Conservation (phyloP, 2,888 invertebrate species). For the Eupithecia tripunctaria region DNA sequence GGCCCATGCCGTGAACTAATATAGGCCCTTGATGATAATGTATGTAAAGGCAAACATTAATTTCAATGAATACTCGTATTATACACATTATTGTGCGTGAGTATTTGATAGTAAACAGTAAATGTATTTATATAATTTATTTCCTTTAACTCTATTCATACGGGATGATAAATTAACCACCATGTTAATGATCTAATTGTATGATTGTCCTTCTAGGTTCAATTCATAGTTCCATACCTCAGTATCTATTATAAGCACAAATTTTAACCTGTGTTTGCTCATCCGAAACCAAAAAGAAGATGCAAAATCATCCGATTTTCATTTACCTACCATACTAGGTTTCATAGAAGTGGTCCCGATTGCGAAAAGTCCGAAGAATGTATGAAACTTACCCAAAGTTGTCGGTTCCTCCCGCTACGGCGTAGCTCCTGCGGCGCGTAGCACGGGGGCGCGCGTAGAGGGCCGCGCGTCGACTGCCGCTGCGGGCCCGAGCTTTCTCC, state of each 20-base stretch:
- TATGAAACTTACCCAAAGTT: slow-evolving; percentile 16
- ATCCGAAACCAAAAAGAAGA: background rate
- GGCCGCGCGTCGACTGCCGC: slow-evolving; percentile 26
- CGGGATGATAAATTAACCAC: background rate
- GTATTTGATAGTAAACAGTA: background rate
- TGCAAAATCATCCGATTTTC: background rate
- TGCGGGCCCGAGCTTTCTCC: slow-evolving; percentile 27
- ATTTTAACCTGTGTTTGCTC: too few species aligned
- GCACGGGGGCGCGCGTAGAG: slow-evolving; percentile 19
- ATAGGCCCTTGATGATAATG: background rate
- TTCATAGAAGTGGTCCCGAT: background rate
- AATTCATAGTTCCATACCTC: too few species aligned
- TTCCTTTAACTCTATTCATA: background rate
- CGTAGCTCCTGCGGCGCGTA: slow-evolving; percentile 21
- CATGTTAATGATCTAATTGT: background rate
- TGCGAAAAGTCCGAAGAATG: background rate
- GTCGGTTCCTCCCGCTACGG: slow-evolving; percentile 15
- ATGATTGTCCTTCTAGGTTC: background rate
- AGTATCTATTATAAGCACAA: too few species aligned
- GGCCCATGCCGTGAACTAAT: background rate
- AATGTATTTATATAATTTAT: background rate
- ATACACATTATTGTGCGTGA: background rate
- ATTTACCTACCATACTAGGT: background rate
- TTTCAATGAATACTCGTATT: background rate
- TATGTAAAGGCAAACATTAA: background rate